Base-by-base conservation (phyloP, 2,797 vertebrate genomes). In the Acridotheres tristis region DNA sequence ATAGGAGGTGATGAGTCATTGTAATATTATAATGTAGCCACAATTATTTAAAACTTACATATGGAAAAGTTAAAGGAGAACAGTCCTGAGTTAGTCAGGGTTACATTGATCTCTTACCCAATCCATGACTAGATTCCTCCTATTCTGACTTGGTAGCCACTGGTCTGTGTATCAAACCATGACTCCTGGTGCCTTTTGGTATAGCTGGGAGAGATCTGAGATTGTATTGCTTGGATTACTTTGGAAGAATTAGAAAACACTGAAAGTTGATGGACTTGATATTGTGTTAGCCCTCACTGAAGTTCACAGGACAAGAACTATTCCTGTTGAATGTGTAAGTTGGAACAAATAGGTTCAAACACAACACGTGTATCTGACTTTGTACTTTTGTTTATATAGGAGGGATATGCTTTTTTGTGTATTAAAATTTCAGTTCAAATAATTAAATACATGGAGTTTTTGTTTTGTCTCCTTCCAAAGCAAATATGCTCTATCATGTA, bases 81-180 rank as follows among this genome's bases (percentile, higher is more conserved):
- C 43, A 16, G 4, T 66, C 27, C 55, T 74, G n/a, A 38, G 5
- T 58, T 75, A 50, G 12, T n/a, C 38, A 42, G 21, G 21, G 8
- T 80, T 73, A 22, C 5, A 9, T 5, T 73, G 23, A 3, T 55
- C 22, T 17, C 8, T 79, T 73, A 22, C 9, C 8, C 36, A 63
- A 0, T 77, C 30, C 9, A n/a, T 36, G 18, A 57, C 45, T 63
- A 48, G n/a, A 55, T 71, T 23, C 13, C 25, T 7, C 54, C 21
- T 66, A 0, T 59, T 92, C 34, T 78, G 16, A 21, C 9, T 77
- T 76, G 7, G 25, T 45, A 69, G 36, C 45, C 34, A 32, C 10
- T 0, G 1, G 5, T 59, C 42, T 84, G 18, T 57, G 21, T 55
- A 13, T n/a, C 3, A 4, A 69, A 40, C 32, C 2, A 2, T 26